Percentiles rank a stretch among this genome's conserved stretches.
phyloP scores from a whole-genome alignment of 2,888 invertebrate genomes.

The Muschampia plurimacula region DNA sequence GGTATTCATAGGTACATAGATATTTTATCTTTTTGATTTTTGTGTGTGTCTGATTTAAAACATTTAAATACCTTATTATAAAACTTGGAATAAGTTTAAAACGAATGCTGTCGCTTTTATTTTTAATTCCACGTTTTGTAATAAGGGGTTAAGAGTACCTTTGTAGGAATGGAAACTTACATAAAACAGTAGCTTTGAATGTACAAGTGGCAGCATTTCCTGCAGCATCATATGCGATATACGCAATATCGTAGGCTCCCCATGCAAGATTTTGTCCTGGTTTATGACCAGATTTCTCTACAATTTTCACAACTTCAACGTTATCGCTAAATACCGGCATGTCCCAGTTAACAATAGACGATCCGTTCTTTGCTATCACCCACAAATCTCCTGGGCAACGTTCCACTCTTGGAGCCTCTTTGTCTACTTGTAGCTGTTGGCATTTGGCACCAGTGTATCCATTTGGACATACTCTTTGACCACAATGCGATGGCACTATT shows the following conservation, averaged over 20 bases:
- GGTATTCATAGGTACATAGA: too few species aligned
- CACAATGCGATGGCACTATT: conserved; percentile 96
- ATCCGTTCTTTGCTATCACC: conserved; percentile 97
- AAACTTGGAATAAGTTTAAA: too few species aligned
- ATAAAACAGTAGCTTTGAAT: conserved; percentile 94
- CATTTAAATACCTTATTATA: too few species aligned
- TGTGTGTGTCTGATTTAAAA: too few species aligned
- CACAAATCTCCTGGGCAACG: conserved; percentile 97
- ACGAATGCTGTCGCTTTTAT: too few species aligned
- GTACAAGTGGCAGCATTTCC: conserved; percentile 79
- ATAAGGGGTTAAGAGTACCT: neutral
- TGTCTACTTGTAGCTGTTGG: conserved; percentile 93
- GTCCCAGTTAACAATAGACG: conserved; percentile 96
- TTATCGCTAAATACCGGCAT: conserved; percentile 96
- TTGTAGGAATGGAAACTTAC: conserved; percentile 83
- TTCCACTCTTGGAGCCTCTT: conserved; percentile 93
- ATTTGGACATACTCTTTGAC: conserved; percentile 94
- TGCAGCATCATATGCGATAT: conserved; percentile 96
- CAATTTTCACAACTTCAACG: conserved; percentile 91
- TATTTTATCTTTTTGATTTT: too few species aligned
- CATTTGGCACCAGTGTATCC: conserved; percentile 95
- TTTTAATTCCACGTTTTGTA: too few species aligned
- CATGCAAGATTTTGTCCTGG: conserved; percentile 95
- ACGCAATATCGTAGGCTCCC: conserved; percentile 97
- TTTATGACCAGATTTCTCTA: conserved; percentile 94